phyloP scores from a whole-genome alignment of 2,113 vertebrate species.

The Pedetes capensis region DNA sequence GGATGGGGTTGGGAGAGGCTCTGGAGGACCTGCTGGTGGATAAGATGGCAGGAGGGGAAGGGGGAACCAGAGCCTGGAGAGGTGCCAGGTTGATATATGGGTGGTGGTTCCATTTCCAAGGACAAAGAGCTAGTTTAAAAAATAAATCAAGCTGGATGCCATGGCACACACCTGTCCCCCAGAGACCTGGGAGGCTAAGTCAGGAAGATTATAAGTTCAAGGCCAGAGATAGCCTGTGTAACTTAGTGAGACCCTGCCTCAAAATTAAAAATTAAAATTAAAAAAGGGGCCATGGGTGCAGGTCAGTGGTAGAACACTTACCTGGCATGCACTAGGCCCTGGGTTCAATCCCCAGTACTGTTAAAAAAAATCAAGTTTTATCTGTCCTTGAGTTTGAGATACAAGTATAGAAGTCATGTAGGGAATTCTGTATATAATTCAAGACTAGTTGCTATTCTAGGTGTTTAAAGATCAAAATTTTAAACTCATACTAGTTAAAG shows the following conservation, averaged over 20 bases:
- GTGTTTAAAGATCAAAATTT: background rate
- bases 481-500: background rate
- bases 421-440: background rate
- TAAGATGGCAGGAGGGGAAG: background rate
- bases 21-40: background rate
- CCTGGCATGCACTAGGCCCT: too few relatives aligned
- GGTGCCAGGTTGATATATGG: background rate
- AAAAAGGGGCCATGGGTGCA: too few relatives aligned
- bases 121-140: background rate
- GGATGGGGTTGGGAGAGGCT: background rate
- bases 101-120: background rate
- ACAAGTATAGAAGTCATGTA: background rate
- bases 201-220: background rate
- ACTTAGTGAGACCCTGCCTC: background rate
- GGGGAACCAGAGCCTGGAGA: too few relatives aligned
- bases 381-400: background rate
- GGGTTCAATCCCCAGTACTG: too few relatives aligned
- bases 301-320: too few relatives aligned
- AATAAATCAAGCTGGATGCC: background rate
- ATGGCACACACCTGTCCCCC: background rate
- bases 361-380: too few relatives aligned
- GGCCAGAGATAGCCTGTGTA: background rate
- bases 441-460: background rate
- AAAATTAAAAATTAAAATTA: too few relatives aligned
- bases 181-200: too few relatives aligned